Evolutionary conservation across 2,888 invertebrate genomes (phyloP).

Genomic region (Napeogenes inachia): DNA sequence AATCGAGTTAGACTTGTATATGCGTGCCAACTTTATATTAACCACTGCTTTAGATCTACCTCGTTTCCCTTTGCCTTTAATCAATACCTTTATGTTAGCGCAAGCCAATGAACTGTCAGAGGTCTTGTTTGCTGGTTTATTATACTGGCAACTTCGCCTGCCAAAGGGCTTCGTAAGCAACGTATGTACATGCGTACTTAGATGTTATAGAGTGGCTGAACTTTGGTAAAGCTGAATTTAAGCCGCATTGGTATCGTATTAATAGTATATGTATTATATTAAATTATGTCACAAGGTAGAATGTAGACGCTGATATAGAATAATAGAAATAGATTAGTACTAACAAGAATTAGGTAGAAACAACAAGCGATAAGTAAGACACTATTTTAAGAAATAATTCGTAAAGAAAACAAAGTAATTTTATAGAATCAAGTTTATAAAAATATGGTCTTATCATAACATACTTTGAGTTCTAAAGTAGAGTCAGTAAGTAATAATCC

Average conservation of each 20-base stretch:
- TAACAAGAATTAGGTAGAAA: slow-evolving; percentile 23
- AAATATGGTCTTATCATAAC: too few relatives aligned
- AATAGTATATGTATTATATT: slow-evolving; percentile 23
- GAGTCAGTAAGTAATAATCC: slow-evolving; percentile 3
- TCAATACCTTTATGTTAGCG: slow-evolving; percentile 32
- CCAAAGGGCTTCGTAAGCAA: slow-evolving; percentile 55
- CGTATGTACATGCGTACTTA: slow-evolving; percentile 21
- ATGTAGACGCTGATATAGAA: slow-evolving; percentile 31
- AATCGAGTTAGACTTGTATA: slow-evolving; percentile 50
- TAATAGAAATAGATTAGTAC: slow-evolving; percentile 31
- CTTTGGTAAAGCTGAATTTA: slow-evolving; percentile 45
- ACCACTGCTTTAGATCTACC: slow-evolving; percentile 45
- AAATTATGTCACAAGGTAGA: slow-evolving; percentile 35
- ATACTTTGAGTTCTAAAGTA: not conserved
- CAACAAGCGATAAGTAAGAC: slow-evolving; percentile 24
- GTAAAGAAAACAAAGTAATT: slow-evolving; percentile 7
- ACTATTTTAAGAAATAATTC: too few relatives aligned
- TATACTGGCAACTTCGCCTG: slow-evolving; percentile 49
- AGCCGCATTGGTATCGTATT: slow-evolving; percentile 26
- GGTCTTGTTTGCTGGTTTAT: slow-evolving; percentile 45
- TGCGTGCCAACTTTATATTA: slow-evolving; percentile 47
- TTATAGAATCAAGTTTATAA: not conserved
- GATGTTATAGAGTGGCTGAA: slow-evolving; percentile 37
- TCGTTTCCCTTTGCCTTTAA: slow-evolving; percentile 38
- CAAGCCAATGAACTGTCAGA: slow-evolving; percentile 49